A percentile compares a stretch with the other conserved stretches of the same genome.
phyloP scores from a whole-genome alignment of 2,888 invertebrate species.

The Julus scandinavius region DNA sequence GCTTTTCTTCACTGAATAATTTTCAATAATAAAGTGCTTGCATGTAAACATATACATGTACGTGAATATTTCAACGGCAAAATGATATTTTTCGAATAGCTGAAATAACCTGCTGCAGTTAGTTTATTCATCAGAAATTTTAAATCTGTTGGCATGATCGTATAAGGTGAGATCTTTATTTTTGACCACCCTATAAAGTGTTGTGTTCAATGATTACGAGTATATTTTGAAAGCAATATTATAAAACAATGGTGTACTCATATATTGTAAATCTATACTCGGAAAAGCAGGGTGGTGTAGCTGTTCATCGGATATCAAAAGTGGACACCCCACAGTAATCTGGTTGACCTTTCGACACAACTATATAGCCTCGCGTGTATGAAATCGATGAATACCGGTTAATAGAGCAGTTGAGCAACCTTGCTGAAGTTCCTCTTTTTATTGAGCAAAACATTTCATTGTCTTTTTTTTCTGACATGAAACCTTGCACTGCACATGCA shows the following conservation, averaged over 20 bases:
- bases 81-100: background rate
- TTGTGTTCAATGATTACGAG: background rate
- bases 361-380: too few species aligned
- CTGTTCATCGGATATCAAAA: background rate
- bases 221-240: constrained; percentile 38
- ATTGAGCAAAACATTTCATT: too few species aligned
- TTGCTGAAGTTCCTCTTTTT: too few species aligned
- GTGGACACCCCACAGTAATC: too few species aligned
- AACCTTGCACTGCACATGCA: too few species aligned
- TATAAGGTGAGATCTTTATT: background rate
- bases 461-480: too few species aligned
- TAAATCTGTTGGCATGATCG: constrained; percentile 38
- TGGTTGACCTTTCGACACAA: too few species aligned
- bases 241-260: background rate
- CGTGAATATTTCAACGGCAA: background rate
- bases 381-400: too few species aligned
- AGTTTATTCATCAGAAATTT: background rate
- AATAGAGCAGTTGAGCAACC: too few species aligned
- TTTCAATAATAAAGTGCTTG: background rate
- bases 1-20: background rate
- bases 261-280: background rate
- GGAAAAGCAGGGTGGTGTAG: background rate
- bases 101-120: background rate
- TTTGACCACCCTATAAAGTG: constrained; percentile 7
- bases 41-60: background rate